phyloP scores from a whole-genome alignment of 30 jellyfish, hydroid and myxozoan genomes.

The Aurelia aurita complex sp. Pacific region DNA sequence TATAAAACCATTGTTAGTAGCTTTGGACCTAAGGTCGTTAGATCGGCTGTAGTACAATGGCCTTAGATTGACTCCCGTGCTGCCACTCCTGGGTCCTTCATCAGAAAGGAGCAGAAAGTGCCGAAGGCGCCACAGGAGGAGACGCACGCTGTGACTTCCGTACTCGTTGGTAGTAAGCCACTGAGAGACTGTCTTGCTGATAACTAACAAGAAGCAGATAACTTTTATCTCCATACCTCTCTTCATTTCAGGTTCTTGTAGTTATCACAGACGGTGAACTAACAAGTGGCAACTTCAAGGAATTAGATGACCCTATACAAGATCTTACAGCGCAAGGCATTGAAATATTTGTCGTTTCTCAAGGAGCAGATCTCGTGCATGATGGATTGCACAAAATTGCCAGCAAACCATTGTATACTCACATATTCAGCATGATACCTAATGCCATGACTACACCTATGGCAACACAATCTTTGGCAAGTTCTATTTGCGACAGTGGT shows the following conservation, averaged over 20 bases:
- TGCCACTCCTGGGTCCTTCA: no score
- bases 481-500: conserved; percentile 52
- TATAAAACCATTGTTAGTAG: no score
- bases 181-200: no score
- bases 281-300: conserved; percentile 69
- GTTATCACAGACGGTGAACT: conserved; percentile 87
- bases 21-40: no score
- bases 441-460: conserved; percentile 23
- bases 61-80: no score
- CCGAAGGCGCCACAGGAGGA: no score
- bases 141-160: no score
- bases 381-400: conserved; percentile 62
- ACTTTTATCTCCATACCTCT: background rate
- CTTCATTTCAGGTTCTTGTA: conserved; percentile 45
- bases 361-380: conserved; percentile 50
- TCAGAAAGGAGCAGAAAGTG: no score
- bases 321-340: conserved; percentile 52
- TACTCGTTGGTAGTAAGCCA: no score
- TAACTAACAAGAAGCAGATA: no score
- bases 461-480: conserved; percentile 47
- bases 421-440: conserved; percentile 34
- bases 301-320: conserved; percentile 11
- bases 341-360: conserved; percentile 47
- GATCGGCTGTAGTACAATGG: no score
- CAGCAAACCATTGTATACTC: conserved; percentile 29